Conservation (phyloP, 2,113 vertebrate species). For the Protobothrops mucrosquamatus region DNA sequence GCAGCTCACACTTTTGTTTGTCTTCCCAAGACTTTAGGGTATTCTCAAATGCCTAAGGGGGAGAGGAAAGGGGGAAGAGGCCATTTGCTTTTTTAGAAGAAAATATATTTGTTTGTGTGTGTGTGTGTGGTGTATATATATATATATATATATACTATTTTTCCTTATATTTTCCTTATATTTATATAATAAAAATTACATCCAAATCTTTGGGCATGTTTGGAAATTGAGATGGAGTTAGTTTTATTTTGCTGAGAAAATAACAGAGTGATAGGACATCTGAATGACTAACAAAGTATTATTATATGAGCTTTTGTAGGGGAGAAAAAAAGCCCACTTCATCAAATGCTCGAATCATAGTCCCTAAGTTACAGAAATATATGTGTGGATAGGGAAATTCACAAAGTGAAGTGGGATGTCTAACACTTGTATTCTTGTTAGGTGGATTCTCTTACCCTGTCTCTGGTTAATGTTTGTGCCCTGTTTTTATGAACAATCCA, state of each 20-base stretch:
- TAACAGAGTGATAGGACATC: not conserved
- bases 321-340: not conserved
- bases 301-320: not conserved
- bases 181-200: not conserved
- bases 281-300: not conserved
- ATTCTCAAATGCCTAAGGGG: constrained; percentile 88
- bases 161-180: not conserved
- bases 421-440: not conserved
- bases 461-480: constrained; percentile 92
- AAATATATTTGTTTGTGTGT: not conserved
- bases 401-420: not conserved
- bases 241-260: not conserved
- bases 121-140: too few species aligned
- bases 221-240: not conserved
- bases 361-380: not conserved
- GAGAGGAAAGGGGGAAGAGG: not conserved
- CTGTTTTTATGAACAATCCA: constrained; percentile 97
- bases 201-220: not conserved
- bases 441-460: constrained; percentile 76
- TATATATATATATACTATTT: too few species aligned
- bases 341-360: not conserved
- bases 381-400: not conserved
- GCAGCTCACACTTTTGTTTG: constrained; percentile 93
- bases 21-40: constrained; percentile 98
- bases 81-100: not conserved